Evolutionary conservation across 2,888 invertebrate species (phyloP).

Genomic region (Carterocephalus palaemon): DNA sequence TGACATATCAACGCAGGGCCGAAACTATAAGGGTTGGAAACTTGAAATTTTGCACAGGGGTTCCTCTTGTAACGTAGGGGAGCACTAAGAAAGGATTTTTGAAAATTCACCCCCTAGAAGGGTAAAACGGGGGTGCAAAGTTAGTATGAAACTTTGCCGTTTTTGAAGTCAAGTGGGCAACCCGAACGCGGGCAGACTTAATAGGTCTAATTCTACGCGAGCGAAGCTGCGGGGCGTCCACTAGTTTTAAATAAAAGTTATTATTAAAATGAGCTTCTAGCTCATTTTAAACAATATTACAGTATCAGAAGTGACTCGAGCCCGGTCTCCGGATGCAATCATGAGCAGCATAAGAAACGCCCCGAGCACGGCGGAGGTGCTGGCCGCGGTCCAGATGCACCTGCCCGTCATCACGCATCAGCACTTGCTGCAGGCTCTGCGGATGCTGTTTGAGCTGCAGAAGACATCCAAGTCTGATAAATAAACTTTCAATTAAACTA

Average conservation of each 20-base stretch:
- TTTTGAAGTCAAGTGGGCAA: background rate
- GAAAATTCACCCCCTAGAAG: too few species aligned
- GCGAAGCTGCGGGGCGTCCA: too few species aligned
- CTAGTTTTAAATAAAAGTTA: background rate
- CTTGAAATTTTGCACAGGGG: too few species aligned
- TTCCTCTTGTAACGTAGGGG: too few species aligned
- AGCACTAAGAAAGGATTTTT: too few species aligned
- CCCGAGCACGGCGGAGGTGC: conserved; percentile 56
- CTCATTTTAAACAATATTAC: conserved; percentile 3
- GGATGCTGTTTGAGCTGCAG: conserved; percentile 76
- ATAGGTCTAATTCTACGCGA: background rate
- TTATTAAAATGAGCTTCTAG: background rate
- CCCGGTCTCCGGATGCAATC: conserved; percentile 60
- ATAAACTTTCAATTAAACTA: too few species aligned
- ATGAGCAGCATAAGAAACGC: conserved; percentile 67
- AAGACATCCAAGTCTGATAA: conserved; percentile 68
- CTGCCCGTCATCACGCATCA: conserved; percentile 65
- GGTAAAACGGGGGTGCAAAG: too few species aligned
- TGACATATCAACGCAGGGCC: too few species aligned
- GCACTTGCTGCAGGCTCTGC: conserved; percentile 78
- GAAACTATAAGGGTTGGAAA: too few species aligned
- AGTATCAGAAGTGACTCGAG: conserved; percentile 48
- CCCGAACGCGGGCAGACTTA: background rate
- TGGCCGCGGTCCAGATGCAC: conserved; percentile 67
- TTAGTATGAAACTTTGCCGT: background rate